Conservation (phyloP, 2,797 vertebrate genomes). For the Melopsittacus undulatus region DNA sequence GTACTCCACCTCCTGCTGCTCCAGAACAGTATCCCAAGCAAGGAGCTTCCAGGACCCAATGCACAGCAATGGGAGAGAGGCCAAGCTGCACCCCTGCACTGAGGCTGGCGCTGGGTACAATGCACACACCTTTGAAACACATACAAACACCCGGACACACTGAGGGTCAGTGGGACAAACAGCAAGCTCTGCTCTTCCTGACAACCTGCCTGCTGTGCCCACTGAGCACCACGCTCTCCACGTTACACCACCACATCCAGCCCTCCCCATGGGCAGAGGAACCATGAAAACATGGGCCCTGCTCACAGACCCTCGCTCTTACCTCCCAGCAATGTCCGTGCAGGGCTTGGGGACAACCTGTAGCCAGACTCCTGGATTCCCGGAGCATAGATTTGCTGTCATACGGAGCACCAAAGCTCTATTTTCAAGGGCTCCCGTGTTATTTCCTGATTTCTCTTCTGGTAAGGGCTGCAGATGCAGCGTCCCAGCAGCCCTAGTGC, state of each 20-base stretch:
- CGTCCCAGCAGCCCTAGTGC: not conserved
- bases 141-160: fast-evolving
- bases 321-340: not conserved
- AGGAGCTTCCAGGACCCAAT: not conserved
- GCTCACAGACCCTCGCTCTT: not conserved
- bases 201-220: not conserved
- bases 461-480: not conserved
- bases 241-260: fast-evolving
- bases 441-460: conserved; percentile 48
- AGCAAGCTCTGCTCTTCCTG: not conserved
- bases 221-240: fast-evolving
- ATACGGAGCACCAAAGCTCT: not conserved
- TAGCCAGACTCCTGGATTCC: not conserved
- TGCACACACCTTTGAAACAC: not conserved
- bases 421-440: not conserved
- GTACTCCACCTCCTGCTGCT: not conserved
- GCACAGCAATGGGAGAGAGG: not conserved
- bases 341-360: not conserved
- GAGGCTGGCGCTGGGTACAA: fast-evolving
- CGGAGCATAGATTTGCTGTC: not conserved
- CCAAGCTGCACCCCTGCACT: fast-evolving
- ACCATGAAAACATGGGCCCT: fast-evolving
- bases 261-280: not conserved
- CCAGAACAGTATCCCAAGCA: not conserved
- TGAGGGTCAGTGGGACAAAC: fast-evolving